Evolutionary conservation across 2,888 invertebrate species (phyloP), one percentile per base, ranked within the genome.

Genomic region (Coenonympha glycerion): DNA sequence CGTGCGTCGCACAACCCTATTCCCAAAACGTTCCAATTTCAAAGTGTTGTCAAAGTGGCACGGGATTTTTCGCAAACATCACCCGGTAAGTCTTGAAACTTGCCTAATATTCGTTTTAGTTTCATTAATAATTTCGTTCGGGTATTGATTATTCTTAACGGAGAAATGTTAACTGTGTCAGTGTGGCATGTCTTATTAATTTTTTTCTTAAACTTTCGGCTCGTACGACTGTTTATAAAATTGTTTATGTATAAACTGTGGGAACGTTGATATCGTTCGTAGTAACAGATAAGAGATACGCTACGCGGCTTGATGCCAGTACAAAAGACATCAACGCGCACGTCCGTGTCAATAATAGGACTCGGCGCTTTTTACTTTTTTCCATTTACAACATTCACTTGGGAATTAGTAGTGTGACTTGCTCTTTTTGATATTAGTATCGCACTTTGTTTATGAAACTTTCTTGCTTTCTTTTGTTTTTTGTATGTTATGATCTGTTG

Each of bases 1-100:
- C 86, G 83, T 84, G 84, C 79, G 78, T 76, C 73, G 71, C 75
- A 71, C 83, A 82, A 76, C 83, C 78, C 80, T 79, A 78, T 73
- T 68, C 61, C 63, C 69, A 46, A 73, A 46, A 73, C 72, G 79
- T 80, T 82, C 76, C 71, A 81, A 68, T 73, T 74, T 66, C 61
- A 55, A 61, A 64, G 56, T 59, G 57, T 54, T 56, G 47, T 39
- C 53, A 60, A 55, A 58, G 56, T 75, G 82, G 81, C 80, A 72
- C 78, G 65, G 78, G 75, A 64, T 72, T 71, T 67, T 71, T 75
- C 73, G 67, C 52, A 66, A 63, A 68, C 72, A 70, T 42, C 36
- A 49, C 45, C 51, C 51, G 59, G 64, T 64, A 56, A 62, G 59
- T 59, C 50, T 16, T 30, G 22, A 26, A 22, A n/a, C 9, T 13